Percentiles rank a stretch among this genome's conserved stretches.
Conservation (phyloP, 1,140 invertebrate species). For the Cherax quadricarinatus region DNA sequence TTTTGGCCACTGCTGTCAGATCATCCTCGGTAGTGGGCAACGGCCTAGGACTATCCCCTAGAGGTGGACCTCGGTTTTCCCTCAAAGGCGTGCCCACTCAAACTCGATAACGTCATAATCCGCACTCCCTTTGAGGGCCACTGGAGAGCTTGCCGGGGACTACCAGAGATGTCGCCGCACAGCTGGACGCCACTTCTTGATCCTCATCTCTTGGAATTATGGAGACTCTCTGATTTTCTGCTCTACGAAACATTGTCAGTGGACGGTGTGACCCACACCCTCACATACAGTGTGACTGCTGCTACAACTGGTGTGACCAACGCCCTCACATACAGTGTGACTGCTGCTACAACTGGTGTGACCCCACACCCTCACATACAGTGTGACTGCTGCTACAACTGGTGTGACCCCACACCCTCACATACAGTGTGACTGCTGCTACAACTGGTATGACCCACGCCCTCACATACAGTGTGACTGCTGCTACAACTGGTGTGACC, state of each 20-base stretch:
- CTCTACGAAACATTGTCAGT: background rate
- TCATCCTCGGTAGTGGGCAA: slow-evolving; percentile 49
- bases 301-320: too few relatives aligned
- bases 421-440: too few relatives aligned
- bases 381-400: too few relatives aligned
- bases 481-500: too few relatives aligned
- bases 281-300: too few relatives aligned
- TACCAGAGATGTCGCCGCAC: slow-evolving; percentile 35
- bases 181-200: slow-evolving; percentile 37
- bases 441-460: too few relatives aligned
- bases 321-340: too few relatives aligned
- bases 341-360: too few relatives aligned
- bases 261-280: background rate
- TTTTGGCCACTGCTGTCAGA: slow-evolving; percentile 57
- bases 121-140: slow-evolving; percentile 43
- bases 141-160: slow-evolving; percentile 32
- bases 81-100: slow-evolving; percentile 55
- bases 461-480: too few relatives aligned
- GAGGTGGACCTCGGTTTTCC: slow-evolving; percentile 32
- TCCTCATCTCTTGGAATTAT: slow-evolving; percentile 36
- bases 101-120: slow-evolving; percentile 63
- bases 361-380: too few relatives aligned
- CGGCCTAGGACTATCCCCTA: slow-evolving; percentile 31
- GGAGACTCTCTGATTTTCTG: slow-evolving; percentile 47
- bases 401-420: too few relatives aligned